Conservation (phyloP, 2,797 vertebrate species). For the Hipposideros larvatus region DNA sequence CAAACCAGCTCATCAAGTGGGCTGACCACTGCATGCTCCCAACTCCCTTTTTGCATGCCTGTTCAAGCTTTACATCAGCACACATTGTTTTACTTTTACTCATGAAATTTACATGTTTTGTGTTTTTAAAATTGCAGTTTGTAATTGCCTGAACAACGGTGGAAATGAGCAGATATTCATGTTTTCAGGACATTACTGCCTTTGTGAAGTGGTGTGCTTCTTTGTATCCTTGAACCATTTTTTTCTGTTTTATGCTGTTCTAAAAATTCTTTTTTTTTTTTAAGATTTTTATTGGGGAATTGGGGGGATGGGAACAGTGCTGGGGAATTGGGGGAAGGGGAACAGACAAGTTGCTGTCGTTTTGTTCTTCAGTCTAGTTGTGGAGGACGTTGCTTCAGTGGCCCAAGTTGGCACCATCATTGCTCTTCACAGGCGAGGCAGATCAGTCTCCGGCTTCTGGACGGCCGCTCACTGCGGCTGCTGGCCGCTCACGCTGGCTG, state of each 20-base stretch:
- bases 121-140: neutral
- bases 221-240: neutral
- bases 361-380: too few species aligned
- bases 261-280: constrained; percentile 20
- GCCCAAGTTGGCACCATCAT: too few species aligned
- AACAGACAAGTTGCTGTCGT: too few species aligned
- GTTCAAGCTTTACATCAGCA: neutral
- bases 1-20: neutral
- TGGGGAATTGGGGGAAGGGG: too few species aligned
- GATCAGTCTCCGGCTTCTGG: too few species aligned
- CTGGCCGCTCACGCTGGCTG: too few species aligned
- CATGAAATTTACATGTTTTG: neutral
- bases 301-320: too few species aligned
- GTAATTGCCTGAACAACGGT: neutral
- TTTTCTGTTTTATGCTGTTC: neutral
- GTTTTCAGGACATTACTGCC: neutral
- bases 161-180: neutral
- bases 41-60: neutral
- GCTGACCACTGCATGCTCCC: too few species aligned
- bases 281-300: too few species aligned
- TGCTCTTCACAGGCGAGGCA: too few species aligned
- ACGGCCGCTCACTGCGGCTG: too few species aligned
- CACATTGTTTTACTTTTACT: neutral
- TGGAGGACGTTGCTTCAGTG: too few species aligned
- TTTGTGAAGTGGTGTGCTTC: neutral